Conservation (phyloP, 64 coral and sea anemone species). For the Montipora capricornis region DNA sequence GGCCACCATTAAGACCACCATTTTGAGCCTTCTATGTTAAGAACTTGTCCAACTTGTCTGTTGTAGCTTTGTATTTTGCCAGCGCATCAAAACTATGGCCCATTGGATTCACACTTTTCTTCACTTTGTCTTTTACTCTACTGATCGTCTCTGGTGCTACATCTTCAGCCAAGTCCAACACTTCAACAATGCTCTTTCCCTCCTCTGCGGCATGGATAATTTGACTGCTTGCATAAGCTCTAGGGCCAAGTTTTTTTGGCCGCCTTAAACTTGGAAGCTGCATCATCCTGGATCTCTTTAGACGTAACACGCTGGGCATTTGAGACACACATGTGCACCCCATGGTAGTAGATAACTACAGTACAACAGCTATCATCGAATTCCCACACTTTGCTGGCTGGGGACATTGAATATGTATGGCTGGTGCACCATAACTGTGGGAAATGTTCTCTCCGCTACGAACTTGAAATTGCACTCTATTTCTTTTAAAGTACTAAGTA, state of each 20-base stretch:
- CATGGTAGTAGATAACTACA: constrained; percentile 60
- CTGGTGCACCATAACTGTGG: constrained; percentile 9
- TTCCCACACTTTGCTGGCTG: constrained; percentile 74
- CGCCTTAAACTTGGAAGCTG: constrained; percentile 61
- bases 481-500: constrained; percentile 50
- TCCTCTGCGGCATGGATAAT: constrained; percentile 64
- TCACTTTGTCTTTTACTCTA: constrained; percentile 38
- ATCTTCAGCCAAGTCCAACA: constrained; percentile 47
- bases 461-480: constrained; percentile 38
- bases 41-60: constrained; percentile 77
- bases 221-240: constrained; percentile 64
- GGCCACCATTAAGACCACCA: constrained; percentile 40
- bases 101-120: constrained; percentile 27
- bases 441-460: constrained; percentile 17
- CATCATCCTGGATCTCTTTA: constrained; percentile 47
- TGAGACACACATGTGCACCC: constrained; percentile 53
- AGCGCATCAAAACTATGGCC: constrained; percentile 80
- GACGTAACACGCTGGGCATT: background rate
- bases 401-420: constrained; percentile 43
- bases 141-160: constrained; percentile 48
- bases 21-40: constrained; percentile 64
- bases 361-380: constrained; percentile 46
- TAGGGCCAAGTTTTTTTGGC: constrained; percentile 53
- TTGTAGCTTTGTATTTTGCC: constrained; percentile 68
- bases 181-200: constrained; percentile 55